Percentiles rank a stretch among this genome's conserved stretches.
Conservation (phyloP, 2,888 invertebrate species). For the Melipona beecheii region DNA sequence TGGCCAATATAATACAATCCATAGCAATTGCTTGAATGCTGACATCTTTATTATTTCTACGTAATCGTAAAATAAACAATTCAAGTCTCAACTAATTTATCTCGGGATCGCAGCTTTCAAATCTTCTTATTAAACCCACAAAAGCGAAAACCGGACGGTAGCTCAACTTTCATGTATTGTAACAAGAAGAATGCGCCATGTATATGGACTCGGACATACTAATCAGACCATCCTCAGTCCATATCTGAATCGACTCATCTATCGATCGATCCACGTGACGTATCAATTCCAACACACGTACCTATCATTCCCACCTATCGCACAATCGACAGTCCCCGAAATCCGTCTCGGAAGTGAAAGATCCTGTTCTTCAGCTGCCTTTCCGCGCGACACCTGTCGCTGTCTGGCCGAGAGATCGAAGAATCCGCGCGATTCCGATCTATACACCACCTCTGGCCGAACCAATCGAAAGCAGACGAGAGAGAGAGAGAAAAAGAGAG, state of each 20-base stretch:
- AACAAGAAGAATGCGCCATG: not conserved
- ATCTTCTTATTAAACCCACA: no score
- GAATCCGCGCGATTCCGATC: slow-evolving; percentile 40
- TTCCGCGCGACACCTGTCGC: slow-evolving; percentile 42
- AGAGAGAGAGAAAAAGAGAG: no score
- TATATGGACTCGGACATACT: not conserved
- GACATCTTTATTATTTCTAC: no score
- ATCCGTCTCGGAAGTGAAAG: slow-evolving; percentile 42
- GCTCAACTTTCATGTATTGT: not conserved
- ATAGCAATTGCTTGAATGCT: no score
- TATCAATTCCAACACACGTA: not conserved
- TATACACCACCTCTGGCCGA: not conserved
- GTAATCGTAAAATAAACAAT: no score
- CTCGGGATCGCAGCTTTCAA: no score
- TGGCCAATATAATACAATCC: no score
- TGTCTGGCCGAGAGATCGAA: slow-evolving; percentile 21
- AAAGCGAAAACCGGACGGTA: not conserved
- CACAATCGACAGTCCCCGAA: slow-evolving; percentile 12
- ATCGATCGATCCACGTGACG: not conserved
- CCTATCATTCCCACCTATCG: not conserved
- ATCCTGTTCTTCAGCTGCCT: slow-evolving; percentile 49
- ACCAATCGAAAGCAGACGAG: no score
- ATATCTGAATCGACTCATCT: not conserved
- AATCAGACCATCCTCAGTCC: not conserved
- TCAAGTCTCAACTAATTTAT: no score